Evolutionary conservation across 2,888 invertebrate species (phyloP), one percentile per base, ranked within the genome.

Genomic region (Sinopyrophorus schimmeli): DNA sequence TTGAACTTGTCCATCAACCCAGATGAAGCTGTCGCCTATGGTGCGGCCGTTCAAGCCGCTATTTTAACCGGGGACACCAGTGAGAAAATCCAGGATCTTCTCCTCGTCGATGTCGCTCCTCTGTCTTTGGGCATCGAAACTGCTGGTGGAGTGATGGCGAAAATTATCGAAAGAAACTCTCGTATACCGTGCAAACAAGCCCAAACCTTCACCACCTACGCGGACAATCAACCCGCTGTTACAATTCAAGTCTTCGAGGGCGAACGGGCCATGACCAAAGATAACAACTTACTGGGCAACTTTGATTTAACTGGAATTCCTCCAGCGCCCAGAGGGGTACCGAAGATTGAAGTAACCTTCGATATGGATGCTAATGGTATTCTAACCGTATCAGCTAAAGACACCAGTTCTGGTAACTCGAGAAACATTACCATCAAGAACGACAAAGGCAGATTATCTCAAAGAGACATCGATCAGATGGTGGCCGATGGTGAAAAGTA

Each of bases 371-470:
- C 85, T 18, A 86, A 87, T 66, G 87, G 87, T 38, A 87, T 88
- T 56, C 65, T 80, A 21, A 80, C 81, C 61, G 76, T 81, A 1
- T 75, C 77, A 2, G 78, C 77, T 9, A 79, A 78, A 64, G 82
- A 83, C 60, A 76, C 74, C 39, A 77, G 79, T 54, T 79, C 80
- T n/a, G 81, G 82, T 2, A 84, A 84, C 53, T 79, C 79, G 48
- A 84, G 83, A 69, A 84, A 85, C 69, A 89, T 90, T 55, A 85
- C 84, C 43, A 91, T 91, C 56, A 87, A 86, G 68, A 90, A 90
- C 74, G 88, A 91, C 74, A 77, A 84, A 50, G 88, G 1, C 79
- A 80, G 85, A 60, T 84, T 72, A 74, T 84, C 85, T 2, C 20
- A 34, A 16, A 5, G 14, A 12, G 34, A 34, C 12, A 34, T 34